Evolutionary conservation across 2,888 invertebrate genomes (phyloP).

Genomic region (Drosophila melanosoma): DNA sequence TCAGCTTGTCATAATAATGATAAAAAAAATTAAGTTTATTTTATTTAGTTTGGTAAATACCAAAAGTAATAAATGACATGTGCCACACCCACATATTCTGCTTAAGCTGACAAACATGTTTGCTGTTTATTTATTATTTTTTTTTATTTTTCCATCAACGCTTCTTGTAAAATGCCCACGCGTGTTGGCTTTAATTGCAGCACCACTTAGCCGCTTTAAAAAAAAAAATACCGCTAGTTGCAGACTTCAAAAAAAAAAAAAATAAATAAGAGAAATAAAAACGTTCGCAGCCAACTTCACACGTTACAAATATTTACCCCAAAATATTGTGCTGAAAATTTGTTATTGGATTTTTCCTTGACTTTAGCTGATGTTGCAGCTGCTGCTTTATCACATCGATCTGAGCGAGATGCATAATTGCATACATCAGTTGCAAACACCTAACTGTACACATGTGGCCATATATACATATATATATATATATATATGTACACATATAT

Average conservation of each 20-base stretch:
- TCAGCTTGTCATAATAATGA: not conserved
- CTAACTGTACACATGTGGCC: constrained; percentile 60
- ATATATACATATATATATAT: constrained; percentile 2
- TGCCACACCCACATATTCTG: not conserved
- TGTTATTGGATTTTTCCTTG: constrained; percentile 10
- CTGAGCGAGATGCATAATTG: constrained; percentile 75
- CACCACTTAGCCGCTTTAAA: constrained; percentile 3
- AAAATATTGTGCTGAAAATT: constrained; percentile 57
- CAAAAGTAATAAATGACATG: not conserved
- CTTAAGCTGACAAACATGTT: not conserved
- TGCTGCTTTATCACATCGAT: constrained; percentile 57
- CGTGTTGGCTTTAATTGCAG: constrained; percentile 14
- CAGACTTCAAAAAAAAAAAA: constrained; percentile 14
- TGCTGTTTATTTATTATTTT: no score
- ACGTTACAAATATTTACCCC: constrained; percentile 58
- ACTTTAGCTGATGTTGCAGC: constrained; percentile 7
- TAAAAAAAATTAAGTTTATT: not conserved
- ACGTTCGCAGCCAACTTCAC: constrained; percentile 38
- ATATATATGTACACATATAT: constrained; percentile 6
- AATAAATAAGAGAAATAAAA: constrained; percentile 6
- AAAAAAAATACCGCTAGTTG: constrained; percentile 9
- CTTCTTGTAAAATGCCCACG: constrained; percentile 1
- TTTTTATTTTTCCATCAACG: not conserved
- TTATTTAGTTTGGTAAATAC: not conserved
- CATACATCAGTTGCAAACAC: constrained; percentile 74